Base-by-base conservation (phyloP, 2,888 invertebrate species). In the Drosophila monieri region DNA sequence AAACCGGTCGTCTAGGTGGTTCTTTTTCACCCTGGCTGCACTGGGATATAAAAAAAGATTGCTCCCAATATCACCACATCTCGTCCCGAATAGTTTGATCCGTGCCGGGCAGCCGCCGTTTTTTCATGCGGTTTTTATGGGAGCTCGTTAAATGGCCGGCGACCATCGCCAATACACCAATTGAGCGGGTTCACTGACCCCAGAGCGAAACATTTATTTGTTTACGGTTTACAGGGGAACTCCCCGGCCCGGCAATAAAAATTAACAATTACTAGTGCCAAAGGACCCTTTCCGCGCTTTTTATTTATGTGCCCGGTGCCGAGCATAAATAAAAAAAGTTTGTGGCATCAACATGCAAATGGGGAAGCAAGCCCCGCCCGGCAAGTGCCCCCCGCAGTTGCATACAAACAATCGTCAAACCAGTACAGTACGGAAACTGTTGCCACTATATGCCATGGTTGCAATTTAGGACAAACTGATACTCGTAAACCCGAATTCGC, bases 81-180 rank as follows among this genome's bases (percentile, higher is more conserved):
- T 55, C 39, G 46, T 69, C 51, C 18, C 43, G 23, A 25, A 47
- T 21, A 5, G 43, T 59, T 70, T 52, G 37, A 71, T 61, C 39
- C 41, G 5, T 30, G 30, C 41, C 25, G 21, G 52, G 18, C 41
- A 30, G 30, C 61, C n/a, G 39, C 62, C 57, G 43, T 43, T 69
- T 47, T 51, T 41, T 41, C 56, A 54, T 55, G 15, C 32, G 56
- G 41, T 39, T 53, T 60, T 48, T 43, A 43, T 51, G 25, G 14
- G 43, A 32, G 44, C 52, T n/a, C 53, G 62, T 69, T 49, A 51
- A 58, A 62, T 65, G 5, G 49, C 48, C 47, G 48, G 27, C 27
- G 53, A 76, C 76, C 69, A 73, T 73, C 73, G 57, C 54, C 76
- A 51, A 70, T 35, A 25, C 53, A 69, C 59, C 68, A 83, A 74